These are phyloP conservation scores for Emys orbicularis DNA, from an alignment of 2,797 vertebrate genomes.

Conservation along the genomic window DNA sequence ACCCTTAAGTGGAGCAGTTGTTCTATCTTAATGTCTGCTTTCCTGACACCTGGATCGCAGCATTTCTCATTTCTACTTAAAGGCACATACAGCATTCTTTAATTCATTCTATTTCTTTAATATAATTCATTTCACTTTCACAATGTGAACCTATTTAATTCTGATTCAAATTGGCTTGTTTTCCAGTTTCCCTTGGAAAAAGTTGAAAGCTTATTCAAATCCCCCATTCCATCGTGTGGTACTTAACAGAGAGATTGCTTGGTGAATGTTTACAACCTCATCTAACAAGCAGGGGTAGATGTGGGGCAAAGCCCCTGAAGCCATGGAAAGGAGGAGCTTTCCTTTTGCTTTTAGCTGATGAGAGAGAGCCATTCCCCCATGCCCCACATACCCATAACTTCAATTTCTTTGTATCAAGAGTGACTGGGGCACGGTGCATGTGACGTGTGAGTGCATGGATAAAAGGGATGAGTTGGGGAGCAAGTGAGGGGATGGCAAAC, in stretches of 20 bases:
- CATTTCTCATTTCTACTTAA: no score
- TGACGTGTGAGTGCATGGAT: accelerated
- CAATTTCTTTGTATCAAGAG: background rate
- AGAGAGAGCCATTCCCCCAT: no score
- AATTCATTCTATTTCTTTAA: no score
- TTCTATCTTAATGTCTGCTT: no score
- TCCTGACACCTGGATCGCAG: no score
- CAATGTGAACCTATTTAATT: background rate
- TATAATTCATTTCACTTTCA: no score
- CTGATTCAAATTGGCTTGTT: background rate
- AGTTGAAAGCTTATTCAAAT: background rate
- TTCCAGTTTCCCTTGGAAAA: background rate
- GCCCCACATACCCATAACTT: background rate
- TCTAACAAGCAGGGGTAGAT: background rate
- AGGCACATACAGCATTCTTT: no score
- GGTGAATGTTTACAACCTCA: background rate
- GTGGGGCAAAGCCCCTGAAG: background rate
- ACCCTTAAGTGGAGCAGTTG: no score
- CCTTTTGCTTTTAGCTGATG: background rate
- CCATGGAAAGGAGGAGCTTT: background rate
- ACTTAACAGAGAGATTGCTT: background rate
- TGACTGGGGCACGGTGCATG: background rate
- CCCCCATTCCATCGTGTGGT: background rate
- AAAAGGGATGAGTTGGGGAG: background rate
- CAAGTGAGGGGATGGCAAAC: background rate